Base-by-base conservation (phyloP, 1,140 invertebrate species). In the Achatina immaculata region DNA sequence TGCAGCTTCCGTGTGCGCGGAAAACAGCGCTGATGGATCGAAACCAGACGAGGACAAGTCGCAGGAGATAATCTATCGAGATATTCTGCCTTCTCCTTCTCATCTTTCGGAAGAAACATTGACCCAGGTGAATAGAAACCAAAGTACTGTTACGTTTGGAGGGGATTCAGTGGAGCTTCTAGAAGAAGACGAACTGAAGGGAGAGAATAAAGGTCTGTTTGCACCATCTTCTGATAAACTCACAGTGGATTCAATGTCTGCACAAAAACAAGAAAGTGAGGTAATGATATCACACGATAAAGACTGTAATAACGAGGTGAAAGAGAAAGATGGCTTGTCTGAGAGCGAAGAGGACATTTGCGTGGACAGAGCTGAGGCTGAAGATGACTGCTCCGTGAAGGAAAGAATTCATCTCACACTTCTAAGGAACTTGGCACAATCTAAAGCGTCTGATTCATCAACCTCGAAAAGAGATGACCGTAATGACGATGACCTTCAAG, bases 71-170 rank as follows among this genome's bases (percentile, higher is more conserved):
- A 31, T 31, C 4, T 51, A 21, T 36, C 51, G n/a, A n/a, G 4
- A 55, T 1, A 62, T 34, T n/a, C 19, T 51, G 1, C 11, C 55
- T 14, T 58, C 74, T 38, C 58, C 58, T 24, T 19, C 31, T 3
- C 16, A 62, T 34, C 74, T 9, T 58, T 1, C 43, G 34, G 38
- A 43, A 11, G 7, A 51, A 38, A 19, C 66, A 42, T 16, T 19
- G 24, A 74, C 80, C 34, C 81, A 83, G 14, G 34, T 55, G 21
- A 77, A 82, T 19, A 43, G 84, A 86, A 66, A 84, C 81, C 51
- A 83, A 81, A 43, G 83, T 75, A 68, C 84, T 82, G 62, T 79
- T 76, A 69, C 86, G 71, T 83, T 72, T 83, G 78, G 80, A 83
- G 82, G 42, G 71, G 74, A 31, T 73, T 34, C 82, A 45, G 72